Evolutionary conservation across 2,888 invertebrate genomes (phyloP).

Genomic region (Apamea anceps): DNA sequence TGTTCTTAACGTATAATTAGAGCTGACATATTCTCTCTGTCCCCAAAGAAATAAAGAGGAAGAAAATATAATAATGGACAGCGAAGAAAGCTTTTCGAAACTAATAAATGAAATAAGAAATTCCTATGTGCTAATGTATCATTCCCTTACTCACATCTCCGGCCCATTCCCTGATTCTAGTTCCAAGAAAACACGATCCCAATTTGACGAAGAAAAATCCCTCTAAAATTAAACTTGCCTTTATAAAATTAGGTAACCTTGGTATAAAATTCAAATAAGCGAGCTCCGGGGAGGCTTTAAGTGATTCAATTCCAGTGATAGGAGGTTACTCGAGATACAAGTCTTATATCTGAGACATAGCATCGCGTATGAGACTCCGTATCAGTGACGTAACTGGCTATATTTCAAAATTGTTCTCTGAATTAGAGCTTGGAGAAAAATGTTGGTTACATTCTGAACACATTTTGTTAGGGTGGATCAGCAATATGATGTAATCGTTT

Average conservation of each 20-base stretch:
- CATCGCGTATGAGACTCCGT: slow-evolving; percentile 19
- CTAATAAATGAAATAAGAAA: neutral
- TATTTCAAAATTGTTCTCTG: slow-evolving; percentile 36
- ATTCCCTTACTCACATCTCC: slow-evolving; percentile 8
- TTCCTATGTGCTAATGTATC: neutral
- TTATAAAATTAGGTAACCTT: slow-evolving; percentile 60
- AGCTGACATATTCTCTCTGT: neutral
- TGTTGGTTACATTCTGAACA: slow-evolving; percentile 10
- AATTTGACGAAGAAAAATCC: slow-evolving; percentile 53
- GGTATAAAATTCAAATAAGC: slow-evolving; percentile 67
- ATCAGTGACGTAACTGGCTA: slow-evolving; percentile 21
- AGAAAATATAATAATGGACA: neutral
- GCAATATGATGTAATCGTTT: neutral
- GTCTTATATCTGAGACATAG: slow-evolving; percentile 38
- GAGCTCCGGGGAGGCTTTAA: slow-evolving; percentile 62
- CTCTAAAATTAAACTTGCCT: slow-evolving; percentile 57
- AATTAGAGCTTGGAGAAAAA: slow-evolving; percentile 21
- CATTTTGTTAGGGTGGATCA: neutral
- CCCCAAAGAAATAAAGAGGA: neutral
- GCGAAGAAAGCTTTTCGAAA: neutral
- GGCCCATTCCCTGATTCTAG: slow-evolving; percentile 17
- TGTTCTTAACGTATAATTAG: neutral
- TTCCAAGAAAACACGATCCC: slow-evolving; percentile 36
- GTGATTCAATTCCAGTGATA: slow-evolving; percentile 74
- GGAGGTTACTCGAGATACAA: slow-evolving; percentile 67